Conservation (phyloP, 1,140 invertebrate species). For the Zaprionus vittiger region DNA sequence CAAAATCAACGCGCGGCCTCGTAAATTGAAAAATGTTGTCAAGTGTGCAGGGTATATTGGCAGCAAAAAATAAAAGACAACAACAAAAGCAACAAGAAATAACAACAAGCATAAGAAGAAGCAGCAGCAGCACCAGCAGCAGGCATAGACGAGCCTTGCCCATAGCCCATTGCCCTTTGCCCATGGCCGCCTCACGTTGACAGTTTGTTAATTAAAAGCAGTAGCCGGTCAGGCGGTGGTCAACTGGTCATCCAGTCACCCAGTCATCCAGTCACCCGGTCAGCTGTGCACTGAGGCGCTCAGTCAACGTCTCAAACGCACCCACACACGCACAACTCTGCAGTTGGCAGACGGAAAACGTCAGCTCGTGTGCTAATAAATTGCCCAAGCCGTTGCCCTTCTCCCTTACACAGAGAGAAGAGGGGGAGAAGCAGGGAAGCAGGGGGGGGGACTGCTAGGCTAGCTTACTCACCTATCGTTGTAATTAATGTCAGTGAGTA, state of each 20-base stretch:
- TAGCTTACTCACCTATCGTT: conserved; percentile 93
- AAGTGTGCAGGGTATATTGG: conserved; percentile 45
- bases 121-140: background rate
- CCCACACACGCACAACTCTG: conserved; percentile 30
- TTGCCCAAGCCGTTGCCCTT: conserved; percentile 34
- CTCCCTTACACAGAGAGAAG: background rate
- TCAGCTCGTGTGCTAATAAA: conserved; percentile 72
- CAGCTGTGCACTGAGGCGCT: conserved; percentile 58
- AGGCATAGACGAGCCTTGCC: conserved; percentile 28
- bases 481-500: conserved; percentile 98
- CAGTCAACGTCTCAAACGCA: conserved; percentile 72
- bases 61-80: conserved; percentile 18
- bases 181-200: conserved; percentile 36
- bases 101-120: conserved; percentile 16
- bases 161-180: conserved; percentile 37
- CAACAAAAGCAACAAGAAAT: conserved; percentile 13
- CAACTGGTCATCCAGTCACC: conserved; percentile 46
- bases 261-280: conserved; percentile 37
- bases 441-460: background rate
- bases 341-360: conserved; percentile 70
- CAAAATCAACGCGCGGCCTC: conserved; percentile 57
- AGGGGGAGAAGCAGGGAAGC: background rate
- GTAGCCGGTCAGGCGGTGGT: conserved; percentile 53
- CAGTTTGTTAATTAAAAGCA: conserved; percentile 83
- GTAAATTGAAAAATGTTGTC: conserved; percentile 66